Evolutionary conservation across 2,888 invertebrate species (phyloP).

Genomic region (Cancer borealis): DNA sequence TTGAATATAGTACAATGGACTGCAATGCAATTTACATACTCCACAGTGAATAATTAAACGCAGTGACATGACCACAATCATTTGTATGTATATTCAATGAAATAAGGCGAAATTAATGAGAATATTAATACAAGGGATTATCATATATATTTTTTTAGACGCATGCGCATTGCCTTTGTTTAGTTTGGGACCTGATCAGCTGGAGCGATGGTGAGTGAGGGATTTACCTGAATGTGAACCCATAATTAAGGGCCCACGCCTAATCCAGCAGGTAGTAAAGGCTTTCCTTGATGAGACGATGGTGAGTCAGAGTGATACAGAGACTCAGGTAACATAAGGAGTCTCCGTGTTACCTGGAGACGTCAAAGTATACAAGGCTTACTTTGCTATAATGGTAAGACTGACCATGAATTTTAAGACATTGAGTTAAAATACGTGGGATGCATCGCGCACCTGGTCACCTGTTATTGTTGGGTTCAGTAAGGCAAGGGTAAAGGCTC

Average conservation of each 20-base stretch:
- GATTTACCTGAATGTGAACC: background rate
- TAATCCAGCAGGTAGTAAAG: background rate
- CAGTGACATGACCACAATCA: background rate
- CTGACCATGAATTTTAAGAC: background rate
- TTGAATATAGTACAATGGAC: background rate
- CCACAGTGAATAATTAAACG: background rate
- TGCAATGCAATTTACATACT: background rate
- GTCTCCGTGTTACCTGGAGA: background rate
- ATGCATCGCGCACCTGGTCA: background rate
- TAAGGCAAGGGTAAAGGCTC: background rate
- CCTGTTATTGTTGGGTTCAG: background rate
- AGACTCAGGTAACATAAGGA: background rate
- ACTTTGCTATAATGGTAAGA: background rate
- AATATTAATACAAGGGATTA: background rate
- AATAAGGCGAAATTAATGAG: background rate
- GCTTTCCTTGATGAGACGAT: background rate
- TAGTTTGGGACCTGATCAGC: constrained; percentile 75
- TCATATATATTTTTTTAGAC: constrained; percentile 18
- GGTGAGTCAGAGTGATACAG: background rate
- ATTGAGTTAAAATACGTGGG: background rate
- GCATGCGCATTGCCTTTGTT: constrained; percentile 74
- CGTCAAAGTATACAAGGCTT: background rate
- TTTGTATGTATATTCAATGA: background rate
- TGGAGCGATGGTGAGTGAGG: constrained; percentile 73
- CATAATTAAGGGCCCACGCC: background rate